Evolutionary conservation across 2,113 vertebrate genomes (phyloP).

Genomic region (Pachyramphus minor): DNA sequence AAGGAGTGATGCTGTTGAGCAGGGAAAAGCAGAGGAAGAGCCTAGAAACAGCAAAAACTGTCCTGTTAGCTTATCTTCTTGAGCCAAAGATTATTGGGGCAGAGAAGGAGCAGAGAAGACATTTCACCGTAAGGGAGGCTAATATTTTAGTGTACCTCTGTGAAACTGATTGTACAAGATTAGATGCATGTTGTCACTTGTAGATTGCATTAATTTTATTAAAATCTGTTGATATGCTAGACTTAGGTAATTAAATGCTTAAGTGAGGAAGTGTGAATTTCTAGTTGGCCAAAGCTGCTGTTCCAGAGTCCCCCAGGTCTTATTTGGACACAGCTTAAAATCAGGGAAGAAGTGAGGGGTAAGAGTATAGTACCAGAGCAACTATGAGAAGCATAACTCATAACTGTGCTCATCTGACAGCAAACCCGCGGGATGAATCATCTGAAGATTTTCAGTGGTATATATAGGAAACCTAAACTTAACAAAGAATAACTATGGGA

Average conservation of each 20-base stretch:
- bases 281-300: background rate
- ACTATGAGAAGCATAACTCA: background rate
- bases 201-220: background rate
- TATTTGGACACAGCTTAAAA: background rate
- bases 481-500: conserved; percentile 73
- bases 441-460: conserved; percentile 1
- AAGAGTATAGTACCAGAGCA: background rate
- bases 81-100: background rate
- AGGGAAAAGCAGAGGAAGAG: background rate
- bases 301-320: background rate
- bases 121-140: background rate
- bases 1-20: background rate
- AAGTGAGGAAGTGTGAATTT: background rate
- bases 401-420: conserved; percentile 9
- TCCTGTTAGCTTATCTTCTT: background rate
- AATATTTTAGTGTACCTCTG: background rate
- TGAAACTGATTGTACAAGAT: background rate
- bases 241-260: background rate
- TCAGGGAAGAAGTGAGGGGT: background rate
- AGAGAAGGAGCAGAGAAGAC: background rate
- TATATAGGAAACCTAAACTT: conserved; percentile 45
- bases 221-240: background rate
- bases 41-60: background rate
- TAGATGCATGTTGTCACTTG: background rate
- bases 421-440: conserved; percentile 21